A percentile compares a stretch with the other conserved stretches of the same genome.
Evolutionary conservation across 2,113 vertebrate genomes (phyloP).

Genomic region (Ptilonorhynchus violaceus): DNA sequence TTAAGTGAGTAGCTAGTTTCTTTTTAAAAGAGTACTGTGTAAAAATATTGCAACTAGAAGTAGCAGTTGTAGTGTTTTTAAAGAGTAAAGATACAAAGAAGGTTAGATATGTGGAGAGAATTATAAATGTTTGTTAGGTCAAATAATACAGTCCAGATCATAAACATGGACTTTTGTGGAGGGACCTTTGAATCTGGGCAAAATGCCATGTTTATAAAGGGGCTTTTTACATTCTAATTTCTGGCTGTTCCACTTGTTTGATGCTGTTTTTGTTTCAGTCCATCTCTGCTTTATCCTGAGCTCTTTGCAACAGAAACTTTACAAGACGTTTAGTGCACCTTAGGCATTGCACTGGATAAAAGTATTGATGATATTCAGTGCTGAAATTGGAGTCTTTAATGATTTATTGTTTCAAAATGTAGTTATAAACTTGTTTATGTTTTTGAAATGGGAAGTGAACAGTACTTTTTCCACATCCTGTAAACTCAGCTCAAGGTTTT

Average conservation of each 20-base stretch:
- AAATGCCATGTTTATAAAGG: background rate
- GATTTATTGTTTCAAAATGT: background rate
- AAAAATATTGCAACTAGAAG: background rate
- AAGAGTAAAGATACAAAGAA: background rate
- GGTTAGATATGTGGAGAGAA: background rate
- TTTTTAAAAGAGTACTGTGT: background rate
- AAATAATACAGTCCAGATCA: slow-evolving; percentile 7
- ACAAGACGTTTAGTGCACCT: background rate
- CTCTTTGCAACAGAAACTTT: background rate
- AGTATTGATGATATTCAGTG: background rate
- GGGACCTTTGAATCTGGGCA: slow-evolving; percentile 42
- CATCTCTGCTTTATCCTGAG: background rate
- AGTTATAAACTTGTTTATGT: background rate
- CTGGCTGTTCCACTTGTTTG: background rate
- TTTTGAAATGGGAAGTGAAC: background rate
- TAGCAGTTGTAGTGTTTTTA: background rate
- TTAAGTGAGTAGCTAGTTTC: background rate
- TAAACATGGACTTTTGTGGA: slow-evolving; percentile 20
- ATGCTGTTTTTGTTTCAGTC: background rate
- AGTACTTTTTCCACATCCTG: background rate
- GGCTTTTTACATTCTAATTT: background rate
- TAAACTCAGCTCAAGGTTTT: background rate
- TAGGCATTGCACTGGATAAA: background rate
- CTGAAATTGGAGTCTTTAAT: background rate
- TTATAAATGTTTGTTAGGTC: slow-evolving; percentile 17